These are phyloP conservation scores for Forficula auricularia DNA, from an alignment of 1,140 invertebrate genomes.

Conservation along the genomic window DNA sequence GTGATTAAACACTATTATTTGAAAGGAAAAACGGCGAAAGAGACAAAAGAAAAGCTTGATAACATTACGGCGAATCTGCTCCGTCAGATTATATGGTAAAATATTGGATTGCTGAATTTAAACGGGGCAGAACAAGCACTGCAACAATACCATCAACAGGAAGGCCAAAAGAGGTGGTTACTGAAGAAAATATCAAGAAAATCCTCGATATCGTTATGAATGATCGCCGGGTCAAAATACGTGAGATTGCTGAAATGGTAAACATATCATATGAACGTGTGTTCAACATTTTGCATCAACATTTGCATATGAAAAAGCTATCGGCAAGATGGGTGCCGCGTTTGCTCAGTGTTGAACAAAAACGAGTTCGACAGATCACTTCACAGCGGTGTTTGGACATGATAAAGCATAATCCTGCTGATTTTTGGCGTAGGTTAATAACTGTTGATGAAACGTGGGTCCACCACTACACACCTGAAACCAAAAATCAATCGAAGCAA, in stretches of 20 bases:
- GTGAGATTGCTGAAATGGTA: neutral
- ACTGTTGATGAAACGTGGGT: slow-evolving; percentile 15
- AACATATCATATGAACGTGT: neutral
- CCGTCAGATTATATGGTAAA: too few relatives aligned
- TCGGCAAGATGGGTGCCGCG: slow-evolving; percentile 19
- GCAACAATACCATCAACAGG: too few relatives aligned
- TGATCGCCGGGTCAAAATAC: neutral
- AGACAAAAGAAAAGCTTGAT: too few relatives aligned
- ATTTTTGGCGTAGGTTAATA: slow-evolving; percentile 12
- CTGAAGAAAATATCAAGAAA: too few relatives aligned
- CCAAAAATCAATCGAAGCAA: slow-evolving; percentile 12
- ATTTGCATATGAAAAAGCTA: slow-evolving; percentile 18
- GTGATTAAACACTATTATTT: too few relatives aligned
- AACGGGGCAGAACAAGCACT: too few relatives aligned
- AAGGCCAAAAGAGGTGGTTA: too few relatives aligned
- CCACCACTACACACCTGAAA: slow-evolving; percentile 11
- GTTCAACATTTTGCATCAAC: neutral
- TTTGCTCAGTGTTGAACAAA: slow-evolving; percentile 20
- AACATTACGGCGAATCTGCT: too few relatives aligned
- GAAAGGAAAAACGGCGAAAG: too few relatives aligned
- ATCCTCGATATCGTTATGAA: too few relatives aligned
- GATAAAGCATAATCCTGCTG: slow-evolving; percentile 7
- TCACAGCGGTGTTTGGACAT: slow-evolving; percentile 11
- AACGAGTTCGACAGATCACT: slow-evolving; percentile 13
- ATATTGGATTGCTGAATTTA: too few relatives aligned